phyloP scores from a whole-genome alignment of 2,113 vertebrate species.

The Gulo gulo region DNA sequence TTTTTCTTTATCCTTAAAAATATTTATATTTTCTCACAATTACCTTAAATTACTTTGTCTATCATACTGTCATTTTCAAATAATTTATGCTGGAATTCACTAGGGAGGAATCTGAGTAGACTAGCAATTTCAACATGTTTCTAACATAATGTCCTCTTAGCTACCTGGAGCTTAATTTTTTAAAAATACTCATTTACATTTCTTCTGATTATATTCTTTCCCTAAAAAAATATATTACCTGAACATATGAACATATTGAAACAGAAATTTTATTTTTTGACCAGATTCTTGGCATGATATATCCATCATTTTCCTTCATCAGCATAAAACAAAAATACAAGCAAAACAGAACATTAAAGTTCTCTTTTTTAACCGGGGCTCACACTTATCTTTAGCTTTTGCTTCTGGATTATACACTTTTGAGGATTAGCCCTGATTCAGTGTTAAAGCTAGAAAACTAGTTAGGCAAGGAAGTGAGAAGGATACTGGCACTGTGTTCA shows the following conservation, averaged over 20 bases:
- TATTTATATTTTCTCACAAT: not conserved
- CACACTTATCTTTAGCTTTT: not conserved
- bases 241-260: not conserved
- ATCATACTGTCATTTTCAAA: not conserved
- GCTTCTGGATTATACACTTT: not conserved
- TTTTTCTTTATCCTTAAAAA: not conserved
- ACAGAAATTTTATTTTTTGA: not conserved
- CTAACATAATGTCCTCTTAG: not conserved
- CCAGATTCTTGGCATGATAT: not conserved
- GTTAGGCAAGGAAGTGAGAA: not conserved
- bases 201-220: not conserved
- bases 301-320: not conserved
- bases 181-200: not conserved
- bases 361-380: not conserved
- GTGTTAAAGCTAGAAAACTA: not conserved
- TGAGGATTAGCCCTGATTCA: not conserved
- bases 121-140: not conserved
- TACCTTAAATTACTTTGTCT: not conserved
- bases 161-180: not conserved
- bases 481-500: rapidly evolving
- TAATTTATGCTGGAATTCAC: not conserved
- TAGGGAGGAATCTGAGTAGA: not conserved
- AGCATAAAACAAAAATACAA: not conserved
- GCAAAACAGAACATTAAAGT: not conserved
- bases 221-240: not conserved